phyloP scores from a whole-genome alignment of 1,140 invertebrate species.

The Drosophila tani region DNA sequence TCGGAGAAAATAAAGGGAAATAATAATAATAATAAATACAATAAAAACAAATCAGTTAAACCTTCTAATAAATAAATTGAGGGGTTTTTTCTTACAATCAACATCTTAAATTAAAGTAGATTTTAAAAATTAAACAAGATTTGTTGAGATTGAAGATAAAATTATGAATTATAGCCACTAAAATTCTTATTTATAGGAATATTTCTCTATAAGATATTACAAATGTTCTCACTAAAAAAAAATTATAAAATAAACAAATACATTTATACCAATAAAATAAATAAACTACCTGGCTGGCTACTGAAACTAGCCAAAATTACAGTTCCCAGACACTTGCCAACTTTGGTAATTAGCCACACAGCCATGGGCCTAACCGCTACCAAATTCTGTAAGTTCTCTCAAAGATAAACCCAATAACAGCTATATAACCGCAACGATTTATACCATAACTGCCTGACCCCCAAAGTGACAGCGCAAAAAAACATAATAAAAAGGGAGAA shows the following conservation, averaged over 20 bases:
- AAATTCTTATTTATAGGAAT: not conserved
- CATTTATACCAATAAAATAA: too few species aligned
- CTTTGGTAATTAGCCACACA: not conserved
- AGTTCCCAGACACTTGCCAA: not conserved
- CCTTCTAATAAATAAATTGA: not conserved
- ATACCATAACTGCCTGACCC: constrained; percentile 10
- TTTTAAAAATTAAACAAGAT: not conserved
- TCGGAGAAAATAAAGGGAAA: not conserved
- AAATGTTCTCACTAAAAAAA: too few species aligned
- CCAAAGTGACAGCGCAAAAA: not conserved
- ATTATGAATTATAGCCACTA: not conserved
- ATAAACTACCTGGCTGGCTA: too few species aligned
- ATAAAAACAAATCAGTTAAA: not conserved
- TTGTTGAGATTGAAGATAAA: not conserved
- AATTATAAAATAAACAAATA: too few species aligned
- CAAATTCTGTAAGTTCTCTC: not conserved
- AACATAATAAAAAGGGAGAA: constrained; percentile 10
- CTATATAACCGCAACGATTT: constrained; percentile 37
- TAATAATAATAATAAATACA: too few species aligned
- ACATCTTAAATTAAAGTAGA: not conserved
- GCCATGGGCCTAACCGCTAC: not conserved
- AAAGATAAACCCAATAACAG: constrained; percentile 34
- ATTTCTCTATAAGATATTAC: too few species aligned
- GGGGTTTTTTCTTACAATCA: not conserved
- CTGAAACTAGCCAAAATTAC: too few species aligned